Evolutionary conservation across 1,140 invertebrate species (phyloP), one percentile per base, ranked within the genome.

Genomic region (Himalopsyche phryganea): DNA sequence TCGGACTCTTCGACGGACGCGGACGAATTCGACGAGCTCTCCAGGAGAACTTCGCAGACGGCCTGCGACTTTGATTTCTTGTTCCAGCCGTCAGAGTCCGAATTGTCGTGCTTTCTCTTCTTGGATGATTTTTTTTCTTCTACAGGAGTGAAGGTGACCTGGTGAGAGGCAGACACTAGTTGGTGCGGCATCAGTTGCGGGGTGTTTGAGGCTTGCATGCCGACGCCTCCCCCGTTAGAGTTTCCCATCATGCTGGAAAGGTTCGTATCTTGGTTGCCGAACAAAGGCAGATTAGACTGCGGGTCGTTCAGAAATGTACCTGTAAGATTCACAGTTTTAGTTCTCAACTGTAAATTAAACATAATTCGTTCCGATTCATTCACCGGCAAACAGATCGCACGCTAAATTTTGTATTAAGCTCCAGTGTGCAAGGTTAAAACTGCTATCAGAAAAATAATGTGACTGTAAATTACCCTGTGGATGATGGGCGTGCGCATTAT

Each of bases 11-110:
- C 60, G 69, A 71, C 61, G 76, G 84, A 60, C 71, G 86, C 46
- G 78, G 85, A 73, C 6, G 84, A 84, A 58, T 85, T 87, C 1
- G 85, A 86, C 3, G 83, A 83, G 47, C 86, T 85, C 14, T 70
- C 60, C 19, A 82, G 32, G 2, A 81, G 47, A 15, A 82, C 80
- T 40, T 82, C 78, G 45, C 71, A 69, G 9, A 57, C n/a, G 13
- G 53, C 45, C 10, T 40, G 40, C 0, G 74, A 70, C 48, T 77
- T 77, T 6, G 70, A 71, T 48, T 73, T 75, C 53, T 77, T 78
- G 45, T 68, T 69, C 17, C 51, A 60, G 2, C 69, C 47, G 1
- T 67, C 62, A 68, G 73, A 74, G 3, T 68, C 49, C 20, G 72
- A 68, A 2, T 63, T 50, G 18, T 79, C 77, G 0, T 69, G 68